Evolutionary conservation across 2,888 invertebrate species (phyloP), one percentile per base, ranked within the genome.

Genomic region (Mythimna vitellina): DNA sequence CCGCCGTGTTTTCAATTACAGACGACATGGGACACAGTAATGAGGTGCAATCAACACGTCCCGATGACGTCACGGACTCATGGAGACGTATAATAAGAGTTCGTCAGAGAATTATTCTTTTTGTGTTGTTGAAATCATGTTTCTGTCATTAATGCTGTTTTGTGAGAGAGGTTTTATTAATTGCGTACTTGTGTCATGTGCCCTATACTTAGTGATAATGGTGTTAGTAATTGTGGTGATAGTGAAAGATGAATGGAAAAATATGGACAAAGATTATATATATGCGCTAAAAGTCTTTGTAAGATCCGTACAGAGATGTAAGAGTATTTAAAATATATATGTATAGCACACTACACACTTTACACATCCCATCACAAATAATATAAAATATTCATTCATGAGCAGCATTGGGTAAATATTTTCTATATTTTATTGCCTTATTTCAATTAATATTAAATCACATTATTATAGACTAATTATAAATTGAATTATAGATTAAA

Each of bases 21-120:
- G 65, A 78, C 78, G 84, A 88, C 89, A 88, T 65, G 87, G 77
- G 76, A 82, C 78, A 64, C 73, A 70, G 82, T 87, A 89, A 90
- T 88, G 85, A 89, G 84, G 70, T 81, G 84, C 85, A 84, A 88
- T 89, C 85, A 87, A 85, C 89, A 88, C 86, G 88, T 89, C 83
- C 74, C 80, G 42, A 79, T 87, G 89, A 90, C 88, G 85, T 89
- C 89, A 89, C 73, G n/a, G 70, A 77, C 72, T 68, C 58, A 38
- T 53, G 46, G 68, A 71, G 53, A 70, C 61, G 69, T 65, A 61
- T 84, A 73, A 84, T 77, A 74, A 74, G 72, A 62, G 73, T 54
- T 78, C 56, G 67, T 76, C 61, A 78, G 67, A 78, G 66, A 64
- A 78, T 78, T 75, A 83, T 77, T 70, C 63, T 73, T 80, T 73